A percentile compares a stretch with the other conserved stretches of the same genome.
Evolutionary conservation across 2,888 invertebrate genomes (phyloP).

Genomic region (Ernsta delagoae): DNA sequence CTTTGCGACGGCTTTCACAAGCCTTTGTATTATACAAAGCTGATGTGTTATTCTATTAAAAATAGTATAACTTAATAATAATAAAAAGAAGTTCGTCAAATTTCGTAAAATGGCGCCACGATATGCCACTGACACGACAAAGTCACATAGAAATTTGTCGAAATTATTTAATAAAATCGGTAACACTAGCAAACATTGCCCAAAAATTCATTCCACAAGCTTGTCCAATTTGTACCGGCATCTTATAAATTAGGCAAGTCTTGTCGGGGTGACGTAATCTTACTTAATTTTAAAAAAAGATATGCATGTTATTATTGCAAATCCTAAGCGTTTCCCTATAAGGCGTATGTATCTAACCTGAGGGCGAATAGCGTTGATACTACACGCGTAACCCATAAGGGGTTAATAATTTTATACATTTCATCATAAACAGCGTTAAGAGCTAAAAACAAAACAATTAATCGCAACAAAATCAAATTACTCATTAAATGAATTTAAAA

Average conservation of each 20-base stretch:
- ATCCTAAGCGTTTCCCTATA: background rate
- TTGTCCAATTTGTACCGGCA: no score
- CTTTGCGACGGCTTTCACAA: background rate
- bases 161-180: no score
- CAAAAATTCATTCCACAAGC: no score
- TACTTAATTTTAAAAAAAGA: slow-evolving; percentile 1
- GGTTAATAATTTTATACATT: background rate
- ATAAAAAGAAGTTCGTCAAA: background rate
- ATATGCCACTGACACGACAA: background rate
- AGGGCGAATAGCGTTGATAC: background rate
- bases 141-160: no score
- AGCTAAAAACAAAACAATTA: slow-evolving; percentile 29
- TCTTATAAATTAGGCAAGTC: background rate
- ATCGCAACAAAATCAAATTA: slow-evolving; percentile 21
- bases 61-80: background rate
- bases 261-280: background rate
- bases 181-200: no score
- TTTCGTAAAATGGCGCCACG: background rate
- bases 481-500: background rate
- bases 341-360: background rate
- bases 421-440: slow-evolving; percentile 12
- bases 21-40: slow-evolving; percentile 8
- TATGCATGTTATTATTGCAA: slow-evolving; percentile 11
- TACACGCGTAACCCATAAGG: background rate
- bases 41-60: background rate